Base-by-base conservation (phyloP, 2,888 invertebrate species). In the Cybosia mesomella region DNA sequence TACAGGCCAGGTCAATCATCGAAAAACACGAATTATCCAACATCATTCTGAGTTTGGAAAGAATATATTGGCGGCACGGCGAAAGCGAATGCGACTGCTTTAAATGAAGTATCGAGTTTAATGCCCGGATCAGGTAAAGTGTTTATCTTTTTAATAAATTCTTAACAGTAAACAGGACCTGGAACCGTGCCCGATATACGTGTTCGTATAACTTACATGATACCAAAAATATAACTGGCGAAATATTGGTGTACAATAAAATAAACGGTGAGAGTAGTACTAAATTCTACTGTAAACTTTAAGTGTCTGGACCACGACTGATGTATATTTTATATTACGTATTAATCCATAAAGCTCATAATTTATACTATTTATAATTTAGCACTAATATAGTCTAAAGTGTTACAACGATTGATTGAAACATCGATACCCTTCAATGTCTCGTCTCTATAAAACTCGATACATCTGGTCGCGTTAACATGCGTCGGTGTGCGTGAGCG, bases 401-500 rank as follows among this genome's bases (percentile, higher is more conserved):
- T 2, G n/a, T 18, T 15, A 43, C 43, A 1, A 58, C n/a, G 34
- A 21, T 21, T 11, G 22, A 39, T 39, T 39, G 24, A 59, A 39
- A 59, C 22, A 64, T 74, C 73, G 72, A 74, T 69, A 66, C 36
- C 32, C 43, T 54, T 58, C 18, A 21, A 72, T 11, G 32, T n/a
- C 32, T 64, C 82, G 76, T 67, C 85, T 76, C 87, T 86, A 81
- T 13, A 70, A 34, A 72, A 71, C 73, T 64, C 71, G 80, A 83
- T 79, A 83, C 83, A 81, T 81, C 81, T 79, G 72, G 74, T 87
- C 80, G 86, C 87, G 86, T 87, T 85, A 85, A 85, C 79, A 69
- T 71, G 80, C 81, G 75, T 75, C 72, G 83, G 94, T 93, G 93
- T 91, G 93, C 91, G 93, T 91, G 89, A 78, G 79, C 75, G 86